Base-by-base conservation (phyloP, 1,140 invertebrate genomes). In the Solen grandis region DNA sequence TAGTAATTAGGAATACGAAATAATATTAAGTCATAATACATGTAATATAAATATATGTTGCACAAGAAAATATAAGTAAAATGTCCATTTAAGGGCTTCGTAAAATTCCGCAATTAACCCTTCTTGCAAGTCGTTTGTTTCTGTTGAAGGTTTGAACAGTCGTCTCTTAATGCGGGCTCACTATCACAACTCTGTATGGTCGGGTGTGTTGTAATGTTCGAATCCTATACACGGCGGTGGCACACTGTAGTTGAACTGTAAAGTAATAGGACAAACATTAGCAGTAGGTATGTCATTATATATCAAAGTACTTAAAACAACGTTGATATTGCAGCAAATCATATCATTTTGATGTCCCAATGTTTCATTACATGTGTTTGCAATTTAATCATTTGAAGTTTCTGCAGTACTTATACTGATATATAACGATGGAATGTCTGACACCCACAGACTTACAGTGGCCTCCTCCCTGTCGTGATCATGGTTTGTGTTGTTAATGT, bases 141-240 rank as follows among this genome's bases (percentile, higher is more conserved):
- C n/a, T n/a, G n/a, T n/a, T n/a, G n/a, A n/a, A n/a, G n/a, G n/a
- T n/a, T n/a, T n/a, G n/a, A n/a, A n/a, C n/a, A n/a, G n/a, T n/a
- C n/a, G n/a, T n/a, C n/a, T n/a, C n/a, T n/a, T n/a, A n/a, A n/a
- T n/a, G n/a, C n/a, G n/a, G n/a, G n/a, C n/a, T n/a, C n/a, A n/a
- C n/a, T n/a, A n/a, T n/a, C n/a, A n/a, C n/a, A n/a, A n/a, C n/a
- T n/a, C n/a, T n/a, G n/a, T n/a, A n/a, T n/a, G n/a, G n/a, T n/a
- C n/a, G n/a, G 41, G 41, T 10, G 41, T 10, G 41, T 46, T 78
- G 50, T 69, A 78, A 38, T 78, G 75, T 78, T 78, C 75, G 38
- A 78, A 78, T n/a, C 75, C 75, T 68, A 78, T 78, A 33, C 75
- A 78, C n/a, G 50, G 63, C 36, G 75, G 75, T 10, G 63, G 27